Conservation (phyloP, 1,140 invertebrate species). For the Ephestia elutella region DNA sequence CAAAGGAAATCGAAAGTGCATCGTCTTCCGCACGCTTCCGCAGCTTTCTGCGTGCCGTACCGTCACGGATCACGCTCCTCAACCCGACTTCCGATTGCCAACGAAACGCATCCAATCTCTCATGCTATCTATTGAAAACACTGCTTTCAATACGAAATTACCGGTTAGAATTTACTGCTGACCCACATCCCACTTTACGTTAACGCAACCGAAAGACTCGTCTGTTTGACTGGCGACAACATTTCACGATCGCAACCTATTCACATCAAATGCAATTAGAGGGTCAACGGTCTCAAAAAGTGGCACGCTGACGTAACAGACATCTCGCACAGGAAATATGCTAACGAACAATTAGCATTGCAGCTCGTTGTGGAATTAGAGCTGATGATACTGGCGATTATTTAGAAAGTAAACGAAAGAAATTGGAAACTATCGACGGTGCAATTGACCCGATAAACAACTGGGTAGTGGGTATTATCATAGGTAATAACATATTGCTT, state of each 20-base stretch:
- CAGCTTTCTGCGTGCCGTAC: not conserved
- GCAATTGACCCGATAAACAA: constrained; percentile 53
- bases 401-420: constrained; percentile 56
- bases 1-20: constrained; percentile 9
- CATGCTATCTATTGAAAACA: not conserved
- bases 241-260: constrained; percentile 53
- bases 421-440: constrained; percentile 40
- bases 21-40: constrained; percentile 1
- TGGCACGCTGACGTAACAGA: constrained; percentile 44
- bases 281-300: constrained; percentile 40
- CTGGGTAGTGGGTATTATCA: constrained; percentile 31
- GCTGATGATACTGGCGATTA: constrained; percentile 28
- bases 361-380: constrained; percentile 16
- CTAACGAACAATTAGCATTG: constrained; percentile 32
- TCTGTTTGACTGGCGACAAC: constrained; percentile 29
- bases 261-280: constrained; percentile 41
- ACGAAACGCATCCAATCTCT: not conserved
- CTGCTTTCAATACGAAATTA: constrained; percentile 47
- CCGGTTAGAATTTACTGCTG: constrained; percentile 37
- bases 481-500: constrained; percentile 45
- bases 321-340: constrained; percentile 21
- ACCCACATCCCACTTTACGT: constrained; percentile 40
- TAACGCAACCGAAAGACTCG: constrained; percentile 24
- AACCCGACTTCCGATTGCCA: not conserved
- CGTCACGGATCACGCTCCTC: constrained; percentile 4